Evolutionary conservation across 2,113 vertebrate species (phyloP).

Genomic region (Fulmarus glacialis): DNA sequence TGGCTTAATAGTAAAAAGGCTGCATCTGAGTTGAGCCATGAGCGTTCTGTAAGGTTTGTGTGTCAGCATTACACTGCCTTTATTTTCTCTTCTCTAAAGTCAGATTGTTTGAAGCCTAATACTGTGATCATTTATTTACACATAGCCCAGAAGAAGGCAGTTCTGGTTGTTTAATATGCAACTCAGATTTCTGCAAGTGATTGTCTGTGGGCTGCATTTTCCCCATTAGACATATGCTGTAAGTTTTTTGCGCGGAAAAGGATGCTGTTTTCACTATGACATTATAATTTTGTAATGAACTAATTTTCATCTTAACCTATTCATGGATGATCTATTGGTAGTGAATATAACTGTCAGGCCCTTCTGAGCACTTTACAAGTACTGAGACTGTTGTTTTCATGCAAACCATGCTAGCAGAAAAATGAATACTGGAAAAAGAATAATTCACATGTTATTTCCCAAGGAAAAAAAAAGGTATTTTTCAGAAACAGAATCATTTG

Average conservation of each 20-base stretch:
- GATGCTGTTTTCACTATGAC: background rate
- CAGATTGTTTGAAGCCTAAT: slow-evolving; percentile 58
- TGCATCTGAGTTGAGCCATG: slow-evolving; percentile 1
- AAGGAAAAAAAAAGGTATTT: background rate
- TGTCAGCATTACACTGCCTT: background rate
- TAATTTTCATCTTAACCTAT: background rate
- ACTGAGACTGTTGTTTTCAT: background rate
- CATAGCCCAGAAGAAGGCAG: slow-evolving; percentile 41
- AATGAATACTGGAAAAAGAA: background rate
- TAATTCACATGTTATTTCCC: background rate
- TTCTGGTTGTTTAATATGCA: slow-evolving; percentile 46
- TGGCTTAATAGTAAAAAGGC: slow-evolving; percentile 31
- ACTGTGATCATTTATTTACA: slow-evolving; percentile 73
- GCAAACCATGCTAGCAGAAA: background rate
- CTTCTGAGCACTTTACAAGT: background rate
- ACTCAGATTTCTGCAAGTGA: background rate
- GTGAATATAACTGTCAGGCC: background rate
- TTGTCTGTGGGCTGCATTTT: background rate
- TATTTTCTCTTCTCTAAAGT: slow-evolving; percentile 10
- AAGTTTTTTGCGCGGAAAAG: background rate
- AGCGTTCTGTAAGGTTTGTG: slow-evolving; percentile 38
- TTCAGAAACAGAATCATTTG: background rate
- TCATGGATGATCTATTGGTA: background rate
- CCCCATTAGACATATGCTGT: background rate
- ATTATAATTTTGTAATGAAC: slow-evolving; percentile 2